Percentiles rank a stretch among this genome's conserved stretches.
Evolutionary conservation across 2,113 vertebrate genomes (phyloP).

Genomic region (Gobius niger): DNA sequence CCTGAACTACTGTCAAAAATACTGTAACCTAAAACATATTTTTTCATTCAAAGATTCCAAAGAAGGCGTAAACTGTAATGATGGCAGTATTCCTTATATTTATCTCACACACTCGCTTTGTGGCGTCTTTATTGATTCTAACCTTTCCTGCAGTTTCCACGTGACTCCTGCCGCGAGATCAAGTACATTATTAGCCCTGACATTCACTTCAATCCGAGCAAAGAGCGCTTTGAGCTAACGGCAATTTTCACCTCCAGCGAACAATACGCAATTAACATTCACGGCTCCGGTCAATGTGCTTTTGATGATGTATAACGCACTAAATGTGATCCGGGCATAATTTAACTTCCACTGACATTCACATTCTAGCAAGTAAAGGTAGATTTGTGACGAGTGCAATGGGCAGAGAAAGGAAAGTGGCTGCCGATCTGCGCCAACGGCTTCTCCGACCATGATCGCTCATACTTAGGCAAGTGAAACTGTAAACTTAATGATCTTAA

Average conservation of each 20-base stretch:
- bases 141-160: background rate
- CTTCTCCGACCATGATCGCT: too few relatives aligned
- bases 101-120: background rate
- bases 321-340: background rate
- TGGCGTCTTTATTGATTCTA: background rate
- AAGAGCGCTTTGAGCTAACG: constrained; percentile 3
- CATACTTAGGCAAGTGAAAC: too few relatives aligned
- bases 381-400: too few relatives aligned
- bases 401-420: too few relatives aligned
- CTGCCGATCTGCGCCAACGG: too few relatives aligned
- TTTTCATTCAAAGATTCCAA: too few relatives aligned
- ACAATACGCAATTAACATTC: constrained; percentile 11
- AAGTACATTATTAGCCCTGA: background rate
- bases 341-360: too few relatives aligned
- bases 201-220: constrained; percentile 17
- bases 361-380: too few relatives aligned
- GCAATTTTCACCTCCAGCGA: constrained; percentile 11
- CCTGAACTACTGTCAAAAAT: too few relatives aligned
- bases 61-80: background rate
- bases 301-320: background rate
- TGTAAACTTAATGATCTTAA: too few relatives aligned
- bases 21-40: too few relatives aligned
- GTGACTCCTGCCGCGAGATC: background rate
- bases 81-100: background rate
- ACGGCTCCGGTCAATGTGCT: background rate